Evolutionary conservation across 2,797 vertebrate species (phyloP).

Genomic region (Crenuchus spilurus): DNA sequence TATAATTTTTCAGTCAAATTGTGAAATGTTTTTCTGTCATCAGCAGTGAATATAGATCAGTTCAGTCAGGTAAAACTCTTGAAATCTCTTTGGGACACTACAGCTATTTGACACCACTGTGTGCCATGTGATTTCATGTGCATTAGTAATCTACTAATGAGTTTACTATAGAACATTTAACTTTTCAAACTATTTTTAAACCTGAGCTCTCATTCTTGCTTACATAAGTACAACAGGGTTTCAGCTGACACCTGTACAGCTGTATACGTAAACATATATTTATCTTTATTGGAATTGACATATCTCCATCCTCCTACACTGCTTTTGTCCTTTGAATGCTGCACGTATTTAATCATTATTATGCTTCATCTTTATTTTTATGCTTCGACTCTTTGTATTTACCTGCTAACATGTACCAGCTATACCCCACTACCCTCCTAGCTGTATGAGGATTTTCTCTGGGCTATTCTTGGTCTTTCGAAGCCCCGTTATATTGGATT

Average conservation of each 20-base stretch:
- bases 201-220: background rate
- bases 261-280: too few species aligned
- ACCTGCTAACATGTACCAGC: background rate
- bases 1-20: too few species aligned
- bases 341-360: background rate
- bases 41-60: too few species aligned
- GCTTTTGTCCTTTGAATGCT: background rate
- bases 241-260: background rate
- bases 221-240: background rate
- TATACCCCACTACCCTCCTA: conserved; percentile 4
- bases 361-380: background rate
- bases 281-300: too few species aligned
- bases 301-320: background rate
- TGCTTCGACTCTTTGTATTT: conserved; percentile 15
- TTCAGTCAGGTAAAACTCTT: too few species aligned
- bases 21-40: too few species aligned
- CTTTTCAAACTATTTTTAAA: background rate
- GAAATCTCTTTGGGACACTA: too few species aligned
- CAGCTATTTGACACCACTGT: too few species aligned
- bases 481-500: conserved; percentile 76
- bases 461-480: conserved; percentile 64
- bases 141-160: background rate
- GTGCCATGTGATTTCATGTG: too few species aligned
- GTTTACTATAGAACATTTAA: background rate
- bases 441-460: conserved; percentile 55